phyloP scores from a whole-genome alignment of 2,113 vertebrate species.

The Dolichotis patagonum region DNA sequence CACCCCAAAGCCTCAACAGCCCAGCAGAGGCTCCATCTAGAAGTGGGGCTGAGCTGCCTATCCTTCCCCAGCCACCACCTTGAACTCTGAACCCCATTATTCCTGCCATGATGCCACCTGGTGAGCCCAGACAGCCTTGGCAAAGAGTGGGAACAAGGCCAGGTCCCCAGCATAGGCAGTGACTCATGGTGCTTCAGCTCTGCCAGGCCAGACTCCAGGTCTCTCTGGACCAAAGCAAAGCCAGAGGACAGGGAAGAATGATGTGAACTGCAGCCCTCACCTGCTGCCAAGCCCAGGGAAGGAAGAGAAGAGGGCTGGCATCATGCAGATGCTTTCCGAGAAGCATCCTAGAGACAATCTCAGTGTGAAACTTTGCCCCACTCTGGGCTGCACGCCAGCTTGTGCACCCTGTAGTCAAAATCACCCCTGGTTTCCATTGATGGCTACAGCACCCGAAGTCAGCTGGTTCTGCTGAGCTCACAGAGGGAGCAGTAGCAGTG shows the following conservation, averaged over 20 bases:
- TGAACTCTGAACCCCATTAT: conserved; percentile 15
- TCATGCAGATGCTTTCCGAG: not conserved
- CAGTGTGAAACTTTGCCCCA: not conserved
- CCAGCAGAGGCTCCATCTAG: not conserved
- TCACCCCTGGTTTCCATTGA: not conserved
- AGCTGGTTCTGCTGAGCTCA: not conserved
- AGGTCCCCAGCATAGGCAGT: not conserved
- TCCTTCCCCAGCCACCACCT: not conserved
- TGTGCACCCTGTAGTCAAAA: not conserved
- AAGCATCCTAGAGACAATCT: not conserved
- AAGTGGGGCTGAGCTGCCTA: not conserved
- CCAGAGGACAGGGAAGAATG: not conserved
- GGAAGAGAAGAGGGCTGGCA: not conserved
- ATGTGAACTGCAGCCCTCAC: not conserved
- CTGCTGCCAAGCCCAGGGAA: not conserved
- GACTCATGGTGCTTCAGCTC: not conserved
- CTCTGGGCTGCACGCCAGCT: not conserved
- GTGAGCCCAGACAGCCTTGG: not conserved
- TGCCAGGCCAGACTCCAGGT: not conserved
- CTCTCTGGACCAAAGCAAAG: not conserved
- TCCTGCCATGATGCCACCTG: not conserved
- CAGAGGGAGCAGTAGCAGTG: not conserved
- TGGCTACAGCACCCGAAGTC: not conserved
- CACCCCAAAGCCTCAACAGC: not conserved
- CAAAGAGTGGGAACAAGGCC: conserved; percentile 15